Conservation (phyloP, 2,797 vertebrate genomes). For the Hippoglossus hippoglossus region DNA sequence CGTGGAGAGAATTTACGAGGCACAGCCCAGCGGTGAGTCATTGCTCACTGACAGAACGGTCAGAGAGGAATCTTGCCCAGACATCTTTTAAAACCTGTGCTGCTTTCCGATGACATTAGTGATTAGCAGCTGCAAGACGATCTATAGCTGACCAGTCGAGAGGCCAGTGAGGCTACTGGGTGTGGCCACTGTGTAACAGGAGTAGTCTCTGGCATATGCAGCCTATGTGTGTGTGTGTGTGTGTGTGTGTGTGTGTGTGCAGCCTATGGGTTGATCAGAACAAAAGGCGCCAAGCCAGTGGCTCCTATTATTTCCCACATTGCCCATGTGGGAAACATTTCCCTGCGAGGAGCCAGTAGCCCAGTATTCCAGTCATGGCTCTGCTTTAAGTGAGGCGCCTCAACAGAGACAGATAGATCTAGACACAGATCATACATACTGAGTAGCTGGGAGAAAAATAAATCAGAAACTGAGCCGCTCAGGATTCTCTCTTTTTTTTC, state of each 20-base stretch:
- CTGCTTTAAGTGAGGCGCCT: slow-evolving; percentile 29
- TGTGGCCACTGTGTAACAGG: slow-evolving; percentile 25
- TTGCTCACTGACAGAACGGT: slow-evolving; percentile 37
- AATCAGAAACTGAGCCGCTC: slow-evolving; percentile 7
- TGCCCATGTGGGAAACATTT: slow-evolving; percentile 59
- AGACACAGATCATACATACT: slow-evolving; percentile 18
- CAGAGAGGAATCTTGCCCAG: slow-evolving; percentile 35
- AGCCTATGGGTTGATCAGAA: slow-evolving; percentile 29
- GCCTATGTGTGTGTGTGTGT: slow-evolving; percentile 3
- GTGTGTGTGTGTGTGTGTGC: slow-evolving; percentile 13
- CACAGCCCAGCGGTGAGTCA: slow-evolving; percentile 59
- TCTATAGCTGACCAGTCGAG: slow-evolving; percentile 46
- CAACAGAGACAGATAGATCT: slow-evolving; percentile 30
- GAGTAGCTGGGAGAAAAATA: slow-evolving; percentile 11
- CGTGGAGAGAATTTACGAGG: slow-evolving; percentile 67
- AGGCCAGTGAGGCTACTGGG: slow-evolving; percentile 27
- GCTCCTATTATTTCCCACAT: slow-evolving; percentile 46
- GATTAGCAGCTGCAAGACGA: slow-evolving; percentile 34
- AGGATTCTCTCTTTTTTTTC: slow-evolving; percentile 1
- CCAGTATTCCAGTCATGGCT: slow-evolving; percentile 44
- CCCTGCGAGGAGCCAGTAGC: slow-evolving; percentile 24
- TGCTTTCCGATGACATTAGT: slow-evolving; percentile 39
- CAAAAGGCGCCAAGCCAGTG: slow-evolving; percentile 36
- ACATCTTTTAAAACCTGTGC: slow-evolving; percentile 30
- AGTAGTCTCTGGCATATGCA: slow-evolving; percentile 10